Percentiles rank a stretch among this genome's conserved stretches.
These are phyloP conservation scores for Cyphomyrmex costatus DNA, from an alignment of 1,140 invertebrate genomes.

Conservation along the genomic window DNA sequence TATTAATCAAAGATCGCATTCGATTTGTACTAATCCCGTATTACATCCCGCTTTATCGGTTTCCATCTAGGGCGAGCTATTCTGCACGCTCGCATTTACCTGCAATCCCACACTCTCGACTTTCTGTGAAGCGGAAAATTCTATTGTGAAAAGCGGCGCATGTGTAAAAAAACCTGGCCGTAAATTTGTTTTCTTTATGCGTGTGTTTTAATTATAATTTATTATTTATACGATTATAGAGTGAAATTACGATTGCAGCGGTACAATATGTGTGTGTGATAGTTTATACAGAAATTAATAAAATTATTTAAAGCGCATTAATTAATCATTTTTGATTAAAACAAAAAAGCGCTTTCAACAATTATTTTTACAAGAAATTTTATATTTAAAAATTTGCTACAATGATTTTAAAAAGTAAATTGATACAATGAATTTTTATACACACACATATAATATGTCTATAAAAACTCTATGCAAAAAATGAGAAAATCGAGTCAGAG, in stretches of 20 bases:
- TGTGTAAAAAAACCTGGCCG: not conserved
- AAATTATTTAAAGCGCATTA: not conserved
- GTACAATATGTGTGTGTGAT: no score
- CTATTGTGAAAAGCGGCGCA: not conserved
- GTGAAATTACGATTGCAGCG: not conserved
- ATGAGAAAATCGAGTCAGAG: not conserved
- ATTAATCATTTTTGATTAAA: not conserved
- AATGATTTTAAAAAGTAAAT: not conserved
- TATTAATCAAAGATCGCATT: slow-evolving; percentile 66
- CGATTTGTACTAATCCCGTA: slow-evolving; percentile 60
- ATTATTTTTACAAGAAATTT: slow-evolving; percentile 10
- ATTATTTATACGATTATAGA: not conserved
- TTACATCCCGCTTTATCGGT: slow-evolving; percentile 64
- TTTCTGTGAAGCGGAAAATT: slow-evolving; percentile 50
- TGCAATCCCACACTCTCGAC: slow-evolving; percentile 40
- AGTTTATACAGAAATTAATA: not conserved
- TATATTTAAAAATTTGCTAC: not conserved
- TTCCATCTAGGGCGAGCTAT: slow-evolving; percentile 64
- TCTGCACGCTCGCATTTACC: slow-evolving; percentile 51
- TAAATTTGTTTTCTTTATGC: not conserved
- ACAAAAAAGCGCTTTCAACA: not conserved
- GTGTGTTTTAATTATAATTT: not conserved
- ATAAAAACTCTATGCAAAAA: not conserved
- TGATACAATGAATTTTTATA: not conserved
- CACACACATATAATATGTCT: no score